A percentile compares a stretch with the other conserved stretches of the same genome.
phyloP scores from a whole-genome alignment of 2,113 vertebrate species.

The Myocastor coypus region DNA sequence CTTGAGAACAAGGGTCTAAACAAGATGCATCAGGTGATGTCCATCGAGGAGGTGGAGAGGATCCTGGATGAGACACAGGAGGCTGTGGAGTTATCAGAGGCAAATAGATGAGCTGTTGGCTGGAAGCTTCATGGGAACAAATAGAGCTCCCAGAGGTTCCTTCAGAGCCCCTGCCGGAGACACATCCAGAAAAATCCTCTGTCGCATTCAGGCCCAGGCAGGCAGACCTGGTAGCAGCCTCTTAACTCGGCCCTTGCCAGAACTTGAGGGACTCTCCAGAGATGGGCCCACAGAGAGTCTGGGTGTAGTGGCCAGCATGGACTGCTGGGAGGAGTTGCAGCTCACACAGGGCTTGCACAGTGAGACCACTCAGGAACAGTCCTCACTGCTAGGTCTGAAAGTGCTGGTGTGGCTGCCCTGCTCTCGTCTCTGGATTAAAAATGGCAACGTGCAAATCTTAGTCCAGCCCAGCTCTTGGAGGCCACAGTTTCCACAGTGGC shows the following conservation, averaged over 20 bases:
- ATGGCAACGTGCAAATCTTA: constrained; percentile 48
- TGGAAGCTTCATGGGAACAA: constrained; percentile 93
- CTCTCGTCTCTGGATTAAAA: constrained; percentile 75
- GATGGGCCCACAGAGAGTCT: constrained; percentile 61
- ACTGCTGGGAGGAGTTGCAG: constrained; percentile 44
- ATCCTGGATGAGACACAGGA: constrained; percentile 98
- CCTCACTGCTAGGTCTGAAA: neutral
- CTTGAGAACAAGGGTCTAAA: constrained; percentile 96
- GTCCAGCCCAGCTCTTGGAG: constrained; percentile 23
- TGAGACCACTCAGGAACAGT: constrained; percentile 64
- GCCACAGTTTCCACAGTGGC: neutral
- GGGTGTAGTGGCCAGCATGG: neutral
- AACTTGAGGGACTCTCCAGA: constrained; percentile 48
- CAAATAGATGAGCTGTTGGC: constrained; percentile 97
- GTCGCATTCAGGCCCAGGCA: constrained; percentile 82
- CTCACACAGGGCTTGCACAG: constrained; percentile 65
- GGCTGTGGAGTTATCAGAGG: constrained; percentile 96
- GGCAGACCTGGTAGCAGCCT: constrained; percentile 86
- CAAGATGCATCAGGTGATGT: constrained; percentile 99
- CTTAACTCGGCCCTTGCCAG: constrained; percentile 71
- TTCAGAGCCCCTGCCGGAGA: constrained; percentile 88
- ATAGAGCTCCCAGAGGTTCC: constrained; percentile 94
- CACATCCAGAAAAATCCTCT: constrained; percentile 84
- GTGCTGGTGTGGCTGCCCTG: constrained; percentile 40
- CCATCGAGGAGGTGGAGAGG: constrained; percentile 97